Conservation (phyloP, 92 coral and sea anemone genomes). For the Bergia sp. region DNA sequence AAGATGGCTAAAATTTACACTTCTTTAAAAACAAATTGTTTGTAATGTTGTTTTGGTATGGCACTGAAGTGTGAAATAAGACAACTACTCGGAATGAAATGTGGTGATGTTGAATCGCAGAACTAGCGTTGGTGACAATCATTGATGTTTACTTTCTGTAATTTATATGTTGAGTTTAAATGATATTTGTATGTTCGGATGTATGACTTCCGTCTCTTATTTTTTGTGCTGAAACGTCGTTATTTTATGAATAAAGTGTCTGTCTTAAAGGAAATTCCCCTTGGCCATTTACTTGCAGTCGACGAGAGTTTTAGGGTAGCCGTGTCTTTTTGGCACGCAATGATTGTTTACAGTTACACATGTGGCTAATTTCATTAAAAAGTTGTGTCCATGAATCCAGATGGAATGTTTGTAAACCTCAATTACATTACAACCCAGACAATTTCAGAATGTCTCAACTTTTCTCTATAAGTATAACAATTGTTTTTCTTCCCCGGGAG, state of each 20-base stretch:
- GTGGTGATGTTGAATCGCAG: background rate
- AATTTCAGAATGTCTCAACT: background rate
- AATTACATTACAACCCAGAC: background rate
- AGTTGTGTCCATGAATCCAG: background rate
- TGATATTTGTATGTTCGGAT: background rate
- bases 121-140: background rate
- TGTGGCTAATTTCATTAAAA: conserved; percentile 34
- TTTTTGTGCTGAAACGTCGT: background rate
- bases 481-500: background rate
- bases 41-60: background rate
- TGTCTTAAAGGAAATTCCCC: background rate
- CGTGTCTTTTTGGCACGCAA: background rate
- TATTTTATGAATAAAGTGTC: background rate
- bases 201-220: background rate
- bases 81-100: background rate
- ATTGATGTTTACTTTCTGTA: background rate
- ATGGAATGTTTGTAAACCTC: background rate
- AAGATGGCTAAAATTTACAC: background rate
- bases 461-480: background rate
- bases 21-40: background rate
- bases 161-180: background rate
- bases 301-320: background rate
- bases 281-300: conserved; percentile 1
- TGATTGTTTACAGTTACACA: conserved; percentile 14
- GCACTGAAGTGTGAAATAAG: conserved; percentile 33